Conservation (phyloP, 2,797 vertebrate species). For the Nasua narica region DNA sequence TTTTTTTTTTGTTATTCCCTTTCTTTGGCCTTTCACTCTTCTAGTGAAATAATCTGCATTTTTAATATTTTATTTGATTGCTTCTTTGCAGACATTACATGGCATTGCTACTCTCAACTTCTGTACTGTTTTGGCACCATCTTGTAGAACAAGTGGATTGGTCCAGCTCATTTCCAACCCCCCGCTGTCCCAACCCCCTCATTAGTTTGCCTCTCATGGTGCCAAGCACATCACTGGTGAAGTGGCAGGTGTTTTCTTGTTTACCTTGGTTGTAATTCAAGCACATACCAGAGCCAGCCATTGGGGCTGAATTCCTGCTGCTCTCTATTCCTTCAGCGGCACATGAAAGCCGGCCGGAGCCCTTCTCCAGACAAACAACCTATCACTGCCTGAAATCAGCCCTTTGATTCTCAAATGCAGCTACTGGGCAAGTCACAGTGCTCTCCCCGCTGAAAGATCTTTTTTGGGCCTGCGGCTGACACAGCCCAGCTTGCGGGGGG, state of each 20-base stretch:
- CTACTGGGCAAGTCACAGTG: background rate
- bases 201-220: background rate
- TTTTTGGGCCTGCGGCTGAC: background rate
- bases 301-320: background rate
- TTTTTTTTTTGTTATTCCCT: background rate
- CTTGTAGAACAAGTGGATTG: background rate
- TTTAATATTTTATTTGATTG: background rate
- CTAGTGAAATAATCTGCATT: background rate
- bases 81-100: background rate
- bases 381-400: background rate
- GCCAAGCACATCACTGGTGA: background rate
- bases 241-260: background rate
- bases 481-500: background rate
- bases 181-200: background rate
- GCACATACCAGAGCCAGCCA: background rate
- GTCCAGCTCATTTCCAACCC: background rate
- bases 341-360: background rate
- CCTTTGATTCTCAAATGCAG: slow-evolving; percentile 29
- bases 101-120: background rate
- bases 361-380: background rate
- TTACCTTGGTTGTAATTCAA: slow-evolving; percentile 29
- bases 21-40: background rate
- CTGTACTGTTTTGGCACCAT: background rate
- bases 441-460: background rate
- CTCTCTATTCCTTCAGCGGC: background rate